Percentiles rank a stretch among this genome's conserved stretches.
These are phyloP conservation scores for Pomacea maculata DNA, from an alignment of 1,140 invertebrate genomes.

Conservation along the genomic window DNA sequence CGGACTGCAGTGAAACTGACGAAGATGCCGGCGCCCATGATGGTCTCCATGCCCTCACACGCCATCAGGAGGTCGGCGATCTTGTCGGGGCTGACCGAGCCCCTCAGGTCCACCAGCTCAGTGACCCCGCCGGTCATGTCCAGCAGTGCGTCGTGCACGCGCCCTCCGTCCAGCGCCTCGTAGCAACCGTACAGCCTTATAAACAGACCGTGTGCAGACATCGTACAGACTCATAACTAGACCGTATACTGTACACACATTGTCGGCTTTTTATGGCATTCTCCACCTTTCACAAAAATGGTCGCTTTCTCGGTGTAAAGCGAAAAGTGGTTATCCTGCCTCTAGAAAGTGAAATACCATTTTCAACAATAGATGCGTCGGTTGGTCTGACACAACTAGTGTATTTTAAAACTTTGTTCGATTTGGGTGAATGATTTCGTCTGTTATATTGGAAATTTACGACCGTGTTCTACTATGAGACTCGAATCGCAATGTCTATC, in stretches of 20 bases:
- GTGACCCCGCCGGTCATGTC: slow-evolving; percentile 73
- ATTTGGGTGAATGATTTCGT: too few relatives aligned
- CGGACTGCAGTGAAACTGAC: slow-evolving; percentile 44
- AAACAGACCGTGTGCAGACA: slow-evolving; percentile 44
- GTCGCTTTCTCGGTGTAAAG: too few relatives aligned
- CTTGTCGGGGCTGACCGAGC: slow-evolving; percentile 47
- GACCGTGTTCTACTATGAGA: too few relatives aligned
- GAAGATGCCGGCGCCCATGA: slow-evolving; percentile 67
- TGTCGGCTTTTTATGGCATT: too few relatives aligned
- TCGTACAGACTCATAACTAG: slow-evolving; percentile 63
- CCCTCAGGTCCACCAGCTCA: slow-evolving; percentile 67
- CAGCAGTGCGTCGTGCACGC: slow-evolving; percentile 70
- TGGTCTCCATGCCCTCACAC: slow-evolving; percentile 64
- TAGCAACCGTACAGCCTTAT: slow-evolving; percentile 70
- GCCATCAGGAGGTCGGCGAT: slow-evolving; percentile 64
- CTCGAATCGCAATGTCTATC: too few relatives aligned
- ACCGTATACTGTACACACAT: neutral
- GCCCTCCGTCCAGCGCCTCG: slow-evolving; percentile 70
- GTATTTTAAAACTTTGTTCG: too few relatives aligned
- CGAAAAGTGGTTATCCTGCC: too few relatives aligned
- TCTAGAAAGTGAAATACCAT: too few relatives aligned
- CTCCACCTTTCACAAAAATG: too few relatives aligned
- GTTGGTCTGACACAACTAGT: too few relatives aligned
- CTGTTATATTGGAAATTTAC: too few relatives aligned
- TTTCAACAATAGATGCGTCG: too few relatives aligned